These are phyloP conservation scores for Styela plicata DNA, from an alignment of 23 tunicate genomes.

Conservation along the genomic window DNA sequence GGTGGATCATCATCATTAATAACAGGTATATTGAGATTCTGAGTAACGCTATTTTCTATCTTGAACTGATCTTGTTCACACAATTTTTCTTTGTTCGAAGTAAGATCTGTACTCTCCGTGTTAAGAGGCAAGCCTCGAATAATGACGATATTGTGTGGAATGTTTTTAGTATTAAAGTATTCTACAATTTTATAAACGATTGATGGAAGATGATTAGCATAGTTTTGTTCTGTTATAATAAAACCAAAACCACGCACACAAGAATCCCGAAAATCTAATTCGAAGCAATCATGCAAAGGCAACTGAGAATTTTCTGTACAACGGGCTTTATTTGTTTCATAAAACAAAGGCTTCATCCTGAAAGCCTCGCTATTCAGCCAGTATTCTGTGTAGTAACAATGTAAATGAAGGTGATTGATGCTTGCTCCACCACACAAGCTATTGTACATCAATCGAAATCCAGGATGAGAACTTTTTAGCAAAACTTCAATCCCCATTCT, in stretches of 20 bases:
- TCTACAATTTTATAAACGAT: constrained; percentile 10
- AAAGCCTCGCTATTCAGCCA: constrained; percentile 31
- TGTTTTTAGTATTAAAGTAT: constrained; percentile 8
- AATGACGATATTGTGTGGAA: constrained; percentile 27
- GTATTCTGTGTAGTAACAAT: constrained; percentile 33
- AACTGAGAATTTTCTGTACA: neutral
- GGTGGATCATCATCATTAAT: constrained; percentile 9
- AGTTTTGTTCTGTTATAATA: constrained; percentile 11
- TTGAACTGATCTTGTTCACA: too few relatives aligned
- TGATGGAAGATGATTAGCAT: neutral
- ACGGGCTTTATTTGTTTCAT: neutral
- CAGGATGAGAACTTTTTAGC: constrained; percentile 27
- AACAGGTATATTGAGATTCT: constrained; percentile 1
- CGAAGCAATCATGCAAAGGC: neutral
- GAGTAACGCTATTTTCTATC: neutral
- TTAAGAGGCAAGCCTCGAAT: constrained; percentile 24
- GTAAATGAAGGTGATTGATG: constrained; percentile 28
- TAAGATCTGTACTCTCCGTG: neutral
- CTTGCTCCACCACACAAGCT: constrained; percentile 30
- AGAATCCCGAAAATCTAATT: constrained; percentile 10
- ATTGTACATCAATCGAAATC: constrained; percentile 33
- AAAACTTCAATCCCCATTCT: constrained; percentile 21
- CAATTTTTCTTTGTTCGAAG: too few relatives aligned
- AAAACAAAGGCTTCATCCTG: neutral
- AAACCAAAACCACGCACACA: constrained; percentile 30